phyloP scores from a whole-genome alignment of 2,113 vertebrate genomes.

The Cacatua alba region DNA sequence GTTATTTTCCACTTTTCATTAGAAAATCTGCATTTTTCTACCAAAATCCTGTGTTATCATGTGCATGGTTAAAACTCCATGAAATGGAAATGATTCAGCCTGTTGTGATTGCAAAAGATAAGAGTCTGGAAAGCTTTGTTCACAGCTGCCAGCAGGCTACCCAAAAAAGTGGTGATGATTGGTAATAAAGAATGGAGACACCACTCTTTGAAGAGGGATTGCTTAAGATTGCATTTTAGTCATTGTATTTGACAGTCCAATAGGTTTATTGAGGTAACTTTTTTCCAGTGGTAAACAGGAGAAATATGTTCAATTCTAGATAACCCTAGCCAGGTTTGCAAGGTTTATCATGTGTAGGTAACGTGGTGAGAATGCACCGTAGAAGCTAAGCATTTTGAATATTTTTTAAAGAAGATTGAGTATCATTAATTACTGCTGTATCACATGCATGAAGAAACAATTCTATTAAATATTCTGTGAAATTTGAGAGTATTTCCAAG shows the following conservation, averaged over 20 bases:
- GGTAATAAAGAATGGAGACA: not conserved
- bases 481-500: not conserved
- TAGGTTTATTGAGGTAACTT: conserved; percentile 5
- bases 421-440: not conserved
- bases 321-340: not conserved
- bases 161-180: not conserved
- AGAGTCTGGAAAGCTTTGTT: not conserved
- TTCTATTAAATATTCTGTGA: not conserved
- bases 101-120: not conserved
- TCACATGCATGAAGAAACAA: not conserved
- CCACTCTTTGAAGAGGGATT: not conserved
- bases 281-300: not conserved
- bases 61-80: not conserved
- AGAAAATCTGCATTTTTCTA: not conserved
- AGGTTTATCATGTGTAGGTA: not conserved
- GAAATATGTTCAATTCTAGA: not conserved
- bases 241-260: not conserved
- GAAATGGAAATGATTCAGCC: not conserved
- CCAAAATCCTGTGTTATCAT: not conserved
- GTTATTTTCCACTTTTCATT: not conserved
- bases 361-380: not conserved
- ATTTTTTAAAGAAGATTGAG: not conserved
- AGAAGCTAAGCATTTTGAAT: not conserved
- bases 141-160: not conserved
- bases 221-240: not conserved